Percentiles rank a stretch among this genome's conserved stretches.
Conservation (phyloP, 2,113 vertebrate species). For the Antidorcas marsupialis region DNA sequence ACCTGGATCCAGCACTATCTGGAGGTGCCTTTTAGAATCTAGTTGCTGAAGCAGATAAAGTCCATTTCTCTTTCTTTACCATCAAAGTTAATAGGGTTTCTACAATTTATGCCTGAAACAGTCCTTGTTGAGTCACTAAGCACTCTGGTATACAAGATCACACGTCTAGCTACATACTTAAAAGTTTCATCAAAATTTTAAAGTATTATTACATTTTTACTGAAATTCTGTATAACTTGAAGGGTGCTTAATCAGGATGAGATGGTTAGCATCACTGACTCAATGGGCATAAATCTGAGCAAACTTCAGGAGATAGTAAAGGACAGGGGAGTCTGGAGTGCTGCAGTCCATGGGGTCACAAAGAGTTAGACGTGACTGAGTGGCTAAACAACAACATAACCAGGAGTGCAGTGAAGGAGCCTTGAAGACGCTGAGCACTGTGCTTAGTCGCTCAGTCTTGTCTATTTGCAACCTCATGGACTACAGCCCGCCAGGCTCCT, state of each 20-base stretch:
- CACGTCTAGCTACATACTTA: background rate
- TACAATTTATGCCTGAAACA: background rate
- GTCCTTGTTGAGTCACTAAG: too few species aligned
- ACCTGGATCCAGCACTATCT: background rate
- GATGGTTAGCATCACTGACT: background rate
- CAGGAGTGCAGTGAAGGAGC: background rate
- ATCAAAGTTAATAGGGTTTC: background rate
- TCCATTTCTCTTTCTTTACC: background rate
- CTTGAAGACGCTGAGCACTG: background rate
- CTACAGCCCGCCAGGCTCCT: background rate
- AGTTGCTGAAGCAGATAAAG: background rate
- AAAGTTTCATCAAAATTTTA: background rate
- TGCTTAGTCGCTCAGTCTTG: background rate
- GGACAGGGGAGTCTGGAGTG: background rate
- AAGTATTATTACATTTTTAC: background rate
- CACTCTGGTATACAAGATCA: background rate
- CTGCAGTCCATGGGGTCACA: background rate
- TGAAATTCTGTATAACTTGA: background rate
- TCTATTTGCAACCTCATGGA: background rate
- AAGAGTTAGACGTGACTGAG: background rate
- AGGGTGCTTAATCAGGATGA: background rate
- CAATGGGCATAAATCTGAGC: background rate
- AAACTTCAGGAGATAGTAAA: background rate
- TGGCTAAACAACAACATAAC: background rate
- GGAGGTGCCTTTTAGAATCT: background rate